Conservation (phyloP, 1,140 invertebrate species). For the Drosophila watanabei region DNA sequence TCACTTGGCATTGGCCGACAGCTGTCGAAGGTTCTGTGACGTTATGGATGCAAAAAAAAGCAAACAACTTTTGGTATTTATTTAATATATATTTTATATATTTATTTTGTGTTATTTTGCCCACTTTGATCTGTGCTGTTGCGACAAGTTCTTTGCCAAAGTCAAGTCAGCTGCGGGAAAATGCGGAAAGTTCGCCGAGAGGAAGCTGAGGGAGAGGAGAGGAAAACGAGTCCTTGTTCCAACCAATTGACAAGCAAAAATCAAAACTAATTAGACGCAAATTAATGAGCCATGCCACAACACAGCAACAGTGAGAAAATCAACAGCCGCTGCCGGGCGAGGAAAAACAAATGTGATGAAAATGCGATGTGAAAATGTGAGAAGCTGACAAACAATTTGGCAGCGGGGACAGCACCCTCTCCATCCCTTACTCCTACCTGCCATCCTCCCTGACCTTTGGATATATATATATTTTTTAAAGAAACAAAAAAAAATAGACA, state of each 20-base stretch:
- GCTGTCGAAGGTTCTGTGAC: conserved; percentile 51
- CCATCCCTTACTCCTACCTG: background rate
- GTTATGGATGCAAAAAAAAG: conserved; percentile 9
- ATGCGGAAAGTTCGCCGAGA: conserved; percentile 30
- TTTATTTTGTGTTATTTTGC: conserved; percentile 57
- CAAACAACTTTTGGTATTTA: conserved; percentile 37
- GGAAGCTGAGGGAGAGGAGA: conserved; percentile 9
- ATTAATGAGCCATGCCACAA: conserved; percentile 65
- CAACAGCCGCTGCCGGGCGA: conserved; percentile 47
- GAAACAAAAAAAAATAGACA: conserved; percentile 11
- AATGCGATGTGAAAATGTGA: conserved; percentile 78
- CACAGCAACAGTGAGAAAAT: conserved; percentile 37
- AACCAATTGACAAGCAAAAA: conserved; percentile 59
- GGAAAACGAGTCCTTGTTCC: conserved; percentile 43
- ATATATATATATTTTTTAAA: background rate
- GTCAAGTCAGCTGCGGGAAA: conserved; percentile 68
- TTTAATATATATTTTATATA: conserved; percentile 65
- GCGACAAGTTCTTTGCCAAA: conserved; percentile 82
- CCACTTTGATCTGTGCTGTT: conserved; percentile 67
- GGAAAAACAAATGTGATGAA: conserved; percentile 70
- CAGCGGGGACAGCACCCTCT: conserved; percentile 54
- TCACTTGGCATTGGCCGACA: conserved; percentile 59
- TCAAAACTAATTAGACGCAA: conserved; percentile 81
- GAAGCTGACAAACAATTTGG: conserved; percentile 79
- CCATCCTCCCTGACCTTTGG: conserved; percentile 34